phyloP scores from a whole-genome alignment of 2,797 vertebrate genomes.

The Dendrocincla tyrannina region DNA sequence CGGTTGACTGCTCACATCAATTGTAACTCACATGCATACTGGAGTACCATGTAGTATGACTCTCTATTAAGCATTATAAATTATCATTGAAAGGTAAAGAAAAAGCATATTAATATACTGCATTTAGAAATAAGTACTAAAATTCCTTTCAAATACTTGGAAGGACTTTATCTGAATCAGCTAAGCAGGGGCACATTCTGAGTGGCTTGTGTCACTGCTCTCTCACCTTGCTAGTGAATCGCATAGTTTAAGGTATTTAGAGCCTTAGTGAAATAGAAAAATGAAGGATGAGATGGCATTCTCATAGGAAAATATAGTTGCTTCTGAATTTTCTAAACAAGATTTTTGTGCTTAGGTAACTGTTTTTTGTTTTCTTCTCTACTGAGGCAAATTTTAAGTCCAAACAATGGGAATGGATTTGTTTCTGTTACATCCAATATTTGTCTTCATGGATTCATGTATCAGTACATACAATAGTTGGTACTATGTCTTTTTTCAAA shows the following conservation, averaged over 20 bases:
- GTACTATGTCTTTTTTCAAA: neutral
- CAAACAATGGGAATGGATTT: neutral
- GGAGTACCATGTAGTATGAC: neutral
- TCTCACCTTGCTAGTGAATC: neutral
- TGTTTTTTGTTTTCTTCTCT: neutral
- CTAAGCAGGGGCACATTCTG: neutral
- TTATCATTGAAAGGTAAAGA: neutral
- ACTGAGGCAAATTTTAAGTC: neutral
- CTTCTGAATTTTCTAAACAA: neutral
- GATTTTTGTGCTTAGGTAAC: neutral
- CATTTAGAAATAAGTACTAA: neutral
- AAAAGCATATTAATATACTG: neutral
- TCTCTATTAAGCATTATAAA: neutral
- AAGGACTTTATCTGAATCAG: neutral
- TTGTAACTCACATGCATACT: neutral
- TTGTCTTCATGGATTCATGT: neutral
- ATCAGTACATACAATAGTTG: neutral
- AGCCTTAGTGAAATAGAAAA: neutral
- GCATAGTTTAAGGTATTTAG: neutral
- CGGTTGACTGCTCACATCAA: slow-evolving; percentile 25
- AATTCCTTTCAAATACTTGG: neutral
- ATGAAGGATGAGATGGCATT: neutral
- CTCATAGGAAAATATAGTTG: neutral
- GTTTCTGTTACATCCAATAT: rapidly evolving
- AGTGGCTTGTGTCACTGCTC: neutral